Evolutionary conservation across 2,113 vertebrate genomes (phyloP).

Genomic region (Austrofundulus limnaeus): DNA sequence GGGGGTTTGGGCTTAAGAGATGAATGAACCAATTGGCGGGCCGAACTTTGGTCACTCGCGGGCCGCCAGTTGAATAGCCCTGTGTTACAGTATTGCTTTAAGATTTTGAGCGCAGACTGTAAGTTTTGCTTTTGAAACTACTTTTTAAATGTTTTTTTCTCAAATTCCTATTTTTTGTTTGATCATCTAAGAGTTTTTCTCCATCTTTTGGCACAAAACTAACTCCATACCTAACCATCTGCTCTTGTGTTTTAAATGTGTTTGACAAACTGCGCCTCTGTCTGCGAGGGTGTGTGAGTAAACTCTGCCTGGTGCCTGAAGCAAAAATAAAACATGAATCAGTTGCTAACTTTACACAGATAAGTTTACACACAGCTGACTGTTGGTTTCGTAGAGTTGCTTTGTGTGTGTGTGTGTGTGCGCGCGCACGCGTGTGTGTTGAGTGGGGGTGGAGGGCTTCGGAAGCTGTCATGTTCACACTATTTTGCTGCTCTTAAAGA

Average conservation of each 20-base stretch:
- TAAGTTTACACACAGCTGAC: conserved; percentile 65
- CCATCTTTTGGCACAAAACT: too few relatives aligned
- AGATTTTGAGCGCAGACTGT: too few relatives aligned
- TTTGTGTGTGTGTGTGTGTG: conserved; percentile 23
- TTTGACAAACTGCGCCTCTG: neutral
- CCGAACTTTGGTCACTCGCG: too few relatives aligned
- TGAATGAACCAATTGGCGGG: too few relatives aligned
- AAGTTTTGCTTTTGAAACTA: too few relatives aligned
- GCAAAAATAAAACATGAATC: conserved; percentile 78
- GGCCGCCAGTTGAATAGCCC: too few relatives aligned
- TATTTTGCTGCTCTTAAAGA: conserved; percentile 47
- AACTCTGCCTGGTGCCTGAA: conserved; percentile 78
- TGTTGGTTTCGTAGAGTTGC: conserved; percentile 35
- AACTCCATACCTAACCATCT: too few relatives aligned
- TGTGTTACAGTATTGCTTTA: too few relatives aligned
- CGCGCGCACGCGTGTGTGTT: conserved; percentile 27
- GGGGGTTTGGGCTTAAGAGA: too few relatives aligned
- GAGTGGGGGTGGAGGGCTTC: conserved; percentile 19
- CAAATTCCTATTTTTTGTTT: too few relatives aligned
- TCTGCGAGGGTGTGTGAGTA: neutral
- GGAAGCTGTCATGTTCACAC: conserved; percentile 73
- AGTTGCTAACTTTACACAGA: conserved; percentile 66
- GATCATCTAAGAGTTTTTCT: too few relatives aligned
- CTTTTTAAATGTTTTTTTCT: too few relatives aligned
- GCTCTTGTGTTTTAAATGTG: neutral